A percentile compares a stretch with the other conserved stretches of the same genome.
phyloP scores from a whole-genome alignment of 2,797 vertebrate species.

The Mus spretus region DNA sequence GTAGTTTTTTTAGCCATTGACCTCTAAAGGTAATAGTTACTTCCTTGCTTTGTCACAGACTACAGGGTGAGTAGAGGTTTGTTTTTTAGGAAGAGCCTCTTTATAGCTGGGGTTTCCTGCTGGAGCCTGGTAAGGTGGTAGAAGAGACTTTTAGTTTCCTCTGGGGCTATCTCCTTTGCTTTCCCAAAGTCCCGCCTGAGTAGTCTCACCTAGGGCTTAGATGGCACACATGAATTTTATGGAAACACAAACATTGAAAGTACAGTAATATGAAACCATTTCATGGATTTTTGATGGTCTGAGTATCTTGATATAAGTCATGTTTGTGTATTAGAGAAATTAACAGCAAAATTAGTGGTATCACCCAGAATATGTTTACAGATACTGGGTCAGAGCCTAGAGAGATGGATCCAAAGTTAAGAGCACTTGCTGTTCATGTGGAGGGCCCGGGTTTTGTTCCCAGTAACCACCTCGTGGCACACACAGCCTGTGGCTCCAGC shows the following conservation, averaged over 20 bases:
- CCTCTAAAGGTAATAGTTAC: not conserved
- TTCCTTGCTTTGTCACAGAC: not conserved
- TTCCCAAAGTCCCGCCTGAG: not conserved
- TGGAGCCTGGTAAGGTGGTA: not conserved
- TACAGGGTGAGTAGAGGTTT: not conserved
- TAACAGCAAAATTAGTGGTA: not conserved
- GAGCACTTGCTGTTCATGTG: no score
- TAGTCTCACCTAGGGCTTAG: not conserved
- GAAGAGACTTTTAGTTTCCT: not conserved
- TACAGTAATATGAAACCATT: not conserved
- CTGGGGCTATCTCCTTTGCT: not conserved
- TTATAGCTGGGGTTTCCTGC: not conserved
- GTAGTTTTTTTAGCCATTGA: constrained; percentile 31
- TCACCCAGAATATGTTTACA: not conserved
- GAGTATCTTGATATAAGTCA: constrained; percentile 9
- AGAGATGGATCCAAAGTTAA: no score
- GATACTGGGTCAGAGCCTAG: not conserved
- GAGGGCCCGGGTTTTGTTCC: not conserved
- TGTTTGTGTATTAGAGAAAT: not conserved
- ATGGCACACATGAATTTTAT: not conserved
- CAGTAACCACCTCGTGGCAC: not conserved
- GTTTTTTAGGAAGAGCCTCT: not conserved
- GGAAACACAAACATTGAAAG: not conserved
- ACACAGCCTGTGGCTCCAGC: not conserved
- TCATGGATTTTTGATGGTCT: not conserved